Evolutionary conservation across 2,113 vertebrate genomes (phyloP).

Genomic region (Mirza zaza): DNA sequence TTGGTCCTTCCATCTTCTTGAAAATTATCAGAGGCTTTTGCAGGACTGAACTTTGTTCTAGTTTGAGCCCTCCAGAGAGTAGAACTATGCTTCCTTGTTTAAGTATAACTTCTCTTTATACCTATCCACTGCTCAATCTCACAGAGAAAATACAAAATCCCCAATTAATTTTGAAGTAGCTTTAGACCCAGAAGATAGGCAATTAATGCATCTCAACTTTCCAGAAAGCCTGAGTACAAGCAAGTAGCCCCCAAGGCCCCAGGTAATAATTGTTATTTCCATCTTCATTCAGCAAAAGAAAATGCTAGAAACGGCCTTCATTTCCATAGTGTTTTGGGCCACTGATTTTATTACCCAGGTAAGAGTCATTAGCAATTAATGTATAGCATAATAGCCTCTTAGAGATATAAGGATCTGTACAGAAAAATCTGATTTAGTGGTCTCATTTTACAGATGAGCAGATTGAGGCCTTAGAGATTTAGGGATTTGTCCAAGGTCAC

Average conservation of each 20-base stretch:
- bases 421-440: neutral
- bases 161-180: slow-evolving; percentile 52
- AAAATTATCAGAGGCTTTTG: slow-evolving; percentile 13
- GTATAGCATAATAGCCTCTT: neutral
- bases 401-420: neutral
- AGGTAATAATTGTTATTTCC: slow-evolving; percentile 24
- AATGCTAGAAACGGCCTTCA: neutral
- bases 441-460: slow-evolving; percentile 65
- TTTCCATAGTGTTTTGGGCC: neutral
- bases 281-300: neutral
- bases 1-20: neutral
- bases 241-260: neutral
- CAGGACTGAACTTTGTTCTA: neutral
- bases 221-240: slow-evolving; percentile 45
- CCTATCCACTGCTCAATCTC: neutral
- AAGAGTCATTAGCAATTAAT: slow-evolving; percentile 26
- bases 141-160: slow-evolving; percentile 37
- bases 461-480: slow-evolving; percentile 16
- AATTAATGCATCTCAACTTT: slow-evolving; percentile 58
- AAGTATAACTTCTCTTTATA: slow-evolving; percentile 27
- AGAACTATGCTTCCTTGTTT: neutral
- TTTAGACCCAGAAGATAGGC: slow-evolving; percentile 45
- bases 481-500: neutral
- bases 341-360: slow-evolving; percentile 43
- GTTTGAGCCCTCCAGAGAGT: neutral